Evolutionary conservation across 35 echinoderm and acorn worm genomes (phyloP), one percentile per base, ranked within the genome.

Genomic region (Eucidaris tribuloides): DNA sequence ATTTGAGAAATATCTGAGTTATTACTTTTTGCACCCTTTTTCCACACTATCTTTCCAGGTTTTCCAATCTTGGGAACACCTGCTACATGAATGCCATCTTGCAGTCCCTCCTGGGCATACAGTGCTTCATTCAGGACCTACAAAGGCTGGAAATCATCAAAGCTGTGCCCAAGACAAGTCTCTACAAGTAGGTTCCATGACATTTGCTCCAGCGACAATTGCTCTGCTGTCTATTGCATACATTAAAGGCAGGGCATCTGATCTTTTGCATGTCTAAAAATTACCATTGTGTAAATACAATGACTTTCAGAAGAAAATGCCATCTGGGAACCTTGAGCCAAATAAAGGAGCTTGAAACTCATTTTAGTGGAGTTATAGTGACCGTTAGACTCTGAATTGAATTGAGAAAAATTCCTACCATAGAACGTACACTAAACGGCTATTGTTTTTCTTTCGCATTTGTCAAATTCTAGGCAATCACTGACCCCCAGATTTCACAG

Each of bases 51-150:
- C 5, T 24, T 60, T 50, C 4, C 83, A 99, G 96, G 44, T 99
- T 99, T 79, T 93, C 96, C 20, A 99, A 99, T 56, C 83, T 99
- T 19, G 96, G 96, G 3, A 99, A 99, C 43, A 99, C 96, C 56
- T 99, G 96, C 42, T 99, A 99, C 83, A 99, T 99, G 96, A 99
- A 99, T 76, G 96, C 96, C 14, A 99, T 99, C 29, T 72, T 99
- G 19, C 96, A 99, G 56, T 89, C 96, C 3, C 68, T 99, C 18
- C 87, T 93, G 44, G 87, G 90, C 22, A 56, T 99, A 13, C 78
- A 99, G 24, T 54, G 82, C n/a, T 93, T 99, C 60, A 89, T 79
- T n/a, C 42, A 82, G 7, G 90, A 99, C 56, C 58, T 99, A 24
- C 55, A 90, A 1, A 80, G 88, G 32, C 29, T 29, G 40, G 83